A percentile compares a stretch with the other conserved stretches of the same genome.
Evolutionary conservation across 37 sponge, comb jelly and placozoan genomes (phyloP).

Genomic region (Cladorhizidae sp.): DNA sequence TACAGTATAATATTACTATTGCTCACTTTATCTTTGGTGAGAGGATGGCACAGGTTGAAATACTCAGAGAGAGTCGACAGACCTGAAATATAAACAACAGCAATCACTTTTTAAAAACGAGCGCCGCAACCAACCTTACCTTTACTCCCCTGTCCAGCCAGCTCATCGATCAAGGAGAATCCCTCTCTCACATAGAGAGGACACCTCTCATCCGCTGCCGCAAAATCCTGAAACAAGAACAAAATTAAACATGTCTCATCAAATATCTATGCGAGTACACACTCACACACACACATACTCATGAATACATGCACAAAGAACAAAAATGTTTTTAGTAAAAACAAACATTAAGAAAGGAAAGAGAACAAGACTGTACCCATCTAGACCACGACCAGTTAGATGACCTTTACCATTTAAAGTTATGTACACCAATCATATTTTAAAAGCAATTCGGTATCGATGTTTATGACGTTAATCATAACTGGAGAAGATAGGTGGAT

Average conservation of each 20-base stretch:
- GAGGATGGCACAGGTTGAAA: not conserved
- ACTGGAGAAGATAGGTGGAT: no score
- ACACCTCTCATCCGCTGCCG: constrained; percentile 43
- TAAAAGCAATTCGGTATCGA: no score
- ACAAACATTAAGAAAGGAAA: no score
- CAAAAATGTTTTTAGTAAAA: no score
- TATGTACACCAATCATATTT: no score
- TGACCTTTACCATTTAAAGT: no score
- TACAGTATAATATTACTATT: not conserved
- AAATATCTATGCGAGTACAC: no score
- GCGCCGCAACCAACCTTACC: constrained; percentile 26
- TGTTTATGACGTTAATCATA: no score
- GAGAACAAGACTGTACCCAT: no score
- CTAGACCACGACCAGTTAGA: no score
- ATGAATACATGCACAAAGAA: no score
- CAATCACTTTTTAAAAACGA: not conserved
- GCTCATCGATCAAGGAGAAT: constrained; percentile 45
- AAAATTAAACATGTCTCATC: not conserved
- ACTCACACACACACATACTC: no score
- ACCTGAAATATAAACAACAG: not conserved
- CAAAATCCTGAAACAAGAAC: constrained; percentile 58
- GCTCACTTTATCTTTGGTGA: not conserved
- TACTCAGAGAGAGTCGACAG: not conserved
- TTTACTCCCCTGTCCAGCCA: constrained; percentile 46
- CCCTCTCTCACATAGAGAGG: constrained; percentile 57